Evolutionary conservation across 1,140 invertebrate genomes (phyloP), one percentile per base, ranked within the genome.

Genomic region (Drosophila watanabei): DNA sequence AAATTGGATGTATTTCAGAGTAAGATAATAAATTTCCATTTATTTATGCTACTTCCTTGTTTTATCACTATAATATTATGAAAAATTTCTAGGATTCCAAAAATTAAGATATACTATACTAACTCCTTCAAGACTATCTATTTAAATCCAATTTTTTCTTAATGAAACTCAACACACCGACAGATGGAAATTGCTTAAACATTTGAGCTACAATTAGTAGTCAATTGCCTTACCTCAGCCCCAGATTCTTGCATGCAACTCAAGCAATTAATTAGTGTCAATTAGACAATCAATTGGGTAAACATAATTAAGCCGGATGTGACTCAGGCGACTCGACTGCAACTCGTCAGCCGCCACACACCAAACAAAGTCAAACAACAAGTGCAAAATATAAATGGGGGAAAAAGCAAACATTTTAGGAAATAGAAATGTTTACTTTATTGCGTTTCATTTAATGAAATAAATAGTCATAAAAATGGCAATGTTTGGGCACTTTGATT

Each of bases 221-320:
- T 24, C 35, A 39, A 68, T 56, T 20, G 48, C 68, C 39, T 51
- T 41, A 62, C 45, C 46, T 72, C 43, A 41, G 28, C 30, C 35
- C 58, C 54, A 60, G 49, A 60, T 72, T 81, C 54, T 60, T 71
- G 60, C 80, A 56, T 58, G 68, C 43, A 78, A 58, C 35, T 54
- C 35, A 66, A 63, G 45, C 54, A 65, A 82, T 82, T 73, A 78
- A 82, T 82, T 78, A 71, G 48, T 63, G 61, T 39, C 65, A 76
- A 82, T 70, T 72, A 51, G 59, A 49, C 70, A 63, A 77, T 64
- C 65, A 71, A 82, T 73, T 82, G 69, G 57, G 43, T 46, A 81
- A 81, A 75, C 69, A 61, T 49, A 65, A 65, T 66, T 65, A 75
- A 75, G 37, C 49, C 75, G 51, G 46, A 76, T 56, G 49, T 70